phyloP scores from a whole-genome alignment of 1,140 invertebrate species.

The Drosophila truncata region DNA sequence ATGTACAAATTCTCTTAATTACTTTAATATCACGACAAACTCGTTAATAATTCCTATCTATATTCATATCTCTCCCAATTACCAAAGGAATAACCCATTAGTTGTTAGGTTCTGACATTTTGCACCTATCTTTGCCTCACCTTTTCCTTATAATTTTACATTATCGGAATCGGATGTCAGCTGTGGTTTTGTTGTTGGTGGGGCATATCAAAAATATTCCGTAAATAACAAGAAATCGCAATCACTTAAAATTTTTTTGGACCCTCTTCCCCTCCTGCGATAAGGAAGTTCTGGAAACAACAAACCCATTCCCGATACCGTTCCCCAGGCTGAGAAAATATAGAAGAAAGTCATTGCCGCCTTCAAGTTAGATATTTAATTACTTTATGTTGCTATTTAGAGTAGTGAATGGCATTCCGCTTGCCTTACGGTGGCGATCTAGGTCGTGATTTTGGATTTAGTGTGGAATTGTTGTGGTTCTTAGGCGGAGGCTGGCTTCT shows the following conservation, averaged over 20 bases:
- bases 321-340: background rate
- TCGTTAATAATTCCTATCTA: background rate
- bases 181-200: constrained; percentile 4
- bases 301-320: background rate
- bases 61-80: background rate
- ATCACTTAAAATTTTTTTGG: constrained; percentile 46
- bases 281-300: constrained; percentile 45
- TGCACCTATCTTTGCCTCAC: constrained; percentile 15
- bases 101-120: constrained; percentile 4
- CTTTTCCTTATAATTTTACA: constrained; percentile 33
- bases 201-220: constrained; percentile 49
- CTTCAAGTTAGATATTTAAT: constrained; percentile 43
- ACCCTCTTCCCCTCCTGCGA: background rate
- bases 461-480: background rate
- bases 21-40: background rate
- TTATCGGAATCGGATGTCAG: constrained; percentile 35
- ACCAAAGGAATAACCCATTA: background rate
- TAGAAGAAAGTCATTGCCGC: constrained; percentile 7
- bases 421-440: constrained; percentile 47
- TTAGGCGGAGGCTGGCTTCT: constrained; percentile 63
- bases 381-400: constrained; percentile 60
- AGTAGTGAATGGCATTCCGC: constrained; percentile 79
- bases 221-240: constrained; percentile 58
- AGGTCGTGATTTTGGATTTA: background rate
- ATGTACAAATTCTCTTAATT: background rate